phyloP scores from a whole-genome alignment of 2,113 vertebrate species.

The Anarhynchus alexandrinus region DNA sequence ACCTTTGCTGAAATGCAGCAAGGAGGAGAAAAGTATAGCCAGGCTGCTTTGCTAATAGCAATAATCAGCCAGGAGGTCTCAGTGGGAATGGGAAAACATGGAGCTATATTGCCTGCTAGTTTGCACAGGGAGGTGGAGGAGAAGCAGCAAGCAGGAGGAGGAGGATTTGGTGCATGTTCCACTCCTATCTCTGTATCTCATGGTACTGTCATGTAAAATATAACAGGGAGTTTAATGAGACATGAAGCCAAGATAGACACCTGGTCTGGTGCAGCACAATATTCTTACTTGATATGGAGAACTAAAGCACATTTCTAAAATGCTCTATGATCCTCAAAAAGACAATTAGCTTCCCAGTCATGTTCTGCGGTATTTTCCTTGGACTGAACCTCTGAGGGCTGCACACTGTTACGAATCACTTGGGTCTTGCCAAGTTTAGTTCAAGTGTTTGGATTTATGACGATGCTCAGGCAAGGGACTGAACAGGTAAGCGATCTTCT shows the following conservation, averaged over 20 bases:
- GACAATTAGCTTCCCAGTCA: background rate
- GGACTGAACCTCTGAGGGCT: background rate
- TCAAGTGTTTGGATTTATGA: background rate
- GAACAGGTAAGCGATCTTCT: background rate
- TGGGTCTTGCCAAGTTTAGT: background rate
- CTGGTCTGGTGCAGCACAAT: background rate
- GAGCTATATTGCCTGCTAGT: background rate
- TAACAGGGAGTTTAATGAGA: background rate
- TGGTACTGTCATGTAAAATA: background rate
- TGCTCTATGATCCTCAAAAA: background rate
- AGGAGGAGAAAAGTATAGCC: background rate
- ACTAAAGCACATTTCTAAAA: background rate
- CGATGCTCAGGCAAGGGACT: background rate
- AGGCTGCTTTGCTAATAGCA: background rate
- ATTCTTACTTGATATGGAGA: background rate
- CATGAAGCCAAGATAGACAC: background rate
- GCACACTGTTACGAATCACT: accelerated
- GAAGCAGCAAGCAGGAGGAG: background rate
- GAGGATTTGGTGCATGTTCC: background rate
- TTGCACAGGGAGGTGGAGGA: background rate
- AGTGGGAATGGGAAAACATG: background rate
- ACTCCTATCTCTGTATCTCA: background rate
- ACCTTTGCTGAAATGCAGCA: background rate
- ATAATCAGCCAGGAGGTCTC: background rate
- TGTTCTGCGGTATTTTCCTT: background rate